Evolutionary conservation across 2,888 invertebrate species (phyloP), one percentile per base, ranked within the genome.

Genomic region (Drosophila falleni): DNA sequence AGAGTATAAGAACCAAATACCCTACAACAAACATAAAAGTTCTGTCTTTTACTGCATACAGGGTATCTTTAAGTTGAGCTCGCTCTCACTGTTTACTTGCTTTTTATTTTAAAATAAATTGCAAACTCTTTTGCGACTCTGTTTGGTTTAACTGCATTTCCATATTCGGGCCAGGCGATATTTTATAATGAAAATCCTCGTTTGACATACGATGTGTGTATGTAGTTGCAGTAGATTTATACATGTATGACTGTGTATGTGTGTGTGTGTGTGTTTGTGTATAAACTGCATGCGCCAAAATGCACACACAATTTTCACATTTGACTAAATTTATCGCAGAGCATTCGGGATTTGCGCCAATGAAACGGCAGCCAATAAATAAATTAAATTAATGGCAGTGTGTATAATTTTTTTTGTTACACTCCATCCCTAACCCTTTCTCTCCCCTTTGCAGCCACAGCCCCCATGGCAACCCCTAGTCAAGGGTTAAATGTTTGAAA

Each of bases 341-440:
- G 71, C 81, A 77, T 78, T 81, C 73, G 80, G 89, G 90, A 90
- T 92, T 84, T 84, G 90, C 86, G 85, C 90, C 91, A 92, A 92
- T 92, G 90, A 91, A 91, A 91, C 78, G 82, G 83, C 90, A 90
- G 91, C 87, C 91, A 92, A 92, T 92, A 92, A 92, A 92, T 92
- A 92, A 92, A 92, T 91, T 92, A 91, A 91, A 91, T 91, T 90
- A 91, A 92, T 91, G 90, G 83, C 78, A 74, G 74, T 68, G 81
- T 64, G 65, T 75, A 72, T 71, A 74, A 56, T 59, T 85, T 75
- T 71, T n/a, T 72, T 74, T 69, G 10, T 44, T 53, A 41, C 47
- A 37, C 51, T 23, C 29, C 33, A 19, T 50, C 58, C 31, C 19
- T 3, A 16, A 8, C 4, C 31, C 53, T 0, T 13, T 15, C 23